Evolutionary conservation across 2,113 vertebrate species (phyloP).

Genomic region (Rhea pennata): DNA sequence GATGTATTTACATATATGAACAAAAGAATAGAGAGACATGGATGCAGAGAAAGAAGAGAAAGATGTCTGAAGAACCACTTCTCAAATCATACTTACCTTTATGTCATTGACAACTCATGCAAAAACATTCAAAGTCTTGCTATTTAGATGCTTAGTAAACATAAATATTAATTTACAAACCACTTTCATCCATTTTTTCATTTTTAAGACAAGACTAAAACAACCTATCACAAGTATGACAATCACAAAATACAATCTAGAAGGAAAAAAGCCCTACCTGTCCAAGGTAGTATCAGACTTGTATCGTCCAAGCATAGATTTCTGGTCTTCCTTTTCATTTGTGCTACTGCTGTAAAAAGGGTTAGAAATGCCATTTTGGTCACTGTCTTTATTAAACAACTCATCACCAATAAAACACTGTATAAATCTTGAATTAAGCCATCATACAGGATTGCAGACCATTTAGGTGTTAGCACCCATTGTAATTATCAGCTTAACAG

Average conservation of each 20-base stretch:
- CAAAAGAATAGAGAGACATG: not conserved
- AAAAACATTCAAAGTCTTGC: not conserved
- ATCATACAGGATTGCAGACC: not conserved
- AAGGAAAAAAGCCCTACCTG: conserved; percentile 67
- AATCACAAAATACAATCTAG: not conserved
- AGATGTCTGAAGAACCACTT: not conserved
- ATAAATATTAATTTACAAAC: not conserved
- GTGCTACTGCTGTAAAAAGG: conserved; percentile 40
- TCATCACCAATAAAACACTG: not conserved
- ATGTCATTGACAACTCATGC: not conserved
- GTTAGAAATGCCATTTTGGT: not conserved
- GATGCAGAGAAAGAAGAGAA: not conserved
- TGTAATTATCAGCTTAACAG: not conserved
- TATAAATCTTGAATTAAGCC: not conserved
- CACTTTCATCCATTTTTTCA: not conserved
- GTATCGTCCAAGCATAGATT: conserved; percentile 70
- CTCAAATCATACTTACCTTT: not conserved
- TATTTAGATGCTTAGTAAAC: not conserved
- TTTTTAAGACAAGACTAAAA: not conserved
- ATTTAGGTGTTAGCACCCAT: not conserved
- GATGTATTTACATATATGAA: not conserved
- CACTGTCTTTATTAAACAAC: not conserved
- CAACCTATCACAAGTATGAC: not conserved
- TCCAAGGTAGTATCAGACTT: conserved; percentile 79
- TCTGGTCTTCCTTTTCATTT: conserved; percentile 68